Percentiles rank a stretch among this genome's conserved stretches.
These are phyloP conservation scores for Stegostoma tigrinum DNA, from an alignment of 2,113 vertebrate genomes.

Conservation along the genomic window DNA sequence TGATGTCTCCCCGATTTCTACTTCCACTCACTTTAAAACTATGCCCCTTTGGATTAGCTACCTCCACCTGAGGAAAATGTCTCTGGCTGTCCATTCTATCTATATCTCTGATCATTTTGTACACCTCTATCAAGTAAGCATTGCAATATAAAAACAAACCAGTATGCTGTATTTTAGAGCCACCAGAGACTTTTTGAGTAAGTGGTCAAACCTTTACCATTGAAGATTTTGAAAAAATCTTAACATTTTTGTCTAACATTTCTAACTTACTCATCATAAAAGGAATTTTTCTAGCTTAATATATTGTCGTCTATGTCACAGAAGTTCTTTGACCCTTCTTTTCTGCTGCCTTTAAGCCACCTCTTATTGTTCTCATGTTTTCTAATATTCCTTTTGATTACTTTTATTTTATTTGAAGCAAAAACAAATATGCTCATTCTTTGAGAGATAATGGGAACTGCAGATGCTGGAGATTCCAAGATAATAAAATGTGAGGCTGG, in stretches of 20 bases:
- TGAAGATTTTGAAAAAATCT: neutral
- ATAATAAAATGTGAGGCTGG: too few species aligned
- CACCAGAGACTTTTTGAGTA: neutral
- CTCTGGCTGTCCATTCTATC: too few species aligned
- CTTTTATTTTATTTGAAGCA: neutral
- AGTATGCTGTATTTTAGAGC: neutral
- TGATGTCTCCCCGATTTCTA: too few species aligned
- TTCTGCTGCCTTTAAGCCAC: neutral
- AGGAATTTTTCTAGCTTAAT: neutral
- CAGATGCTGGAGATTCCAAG: too few species aligned
- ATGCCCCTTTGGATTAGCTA: too few species aligned
- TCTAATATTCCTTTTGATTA: neutral
- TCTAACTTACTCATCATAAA: neutral
- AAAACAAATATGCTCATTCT: neutral
- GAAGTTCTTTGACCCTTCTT: neutral
- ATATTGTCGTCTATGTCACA: neutral
- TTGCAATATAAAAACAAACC: neutral
- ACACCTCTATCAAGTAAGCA: neutral
- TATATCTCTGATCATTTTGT: too few species aligned
- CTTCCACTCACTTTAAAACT: too few species aligned
- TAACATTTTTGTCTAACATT: neutral
- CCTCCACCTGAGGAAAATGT: too few species aligned
- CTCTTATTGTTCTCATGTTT: neutral
- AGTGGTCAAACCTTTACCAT: neutral
- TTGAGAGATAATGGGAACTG: too few species aligned